Evolutionary conservation across 2,113 vertebrate genomes (phyloP), one percentile per base, ranked within the genome.

Genomic region (Synodontis membranacea): DNA sequence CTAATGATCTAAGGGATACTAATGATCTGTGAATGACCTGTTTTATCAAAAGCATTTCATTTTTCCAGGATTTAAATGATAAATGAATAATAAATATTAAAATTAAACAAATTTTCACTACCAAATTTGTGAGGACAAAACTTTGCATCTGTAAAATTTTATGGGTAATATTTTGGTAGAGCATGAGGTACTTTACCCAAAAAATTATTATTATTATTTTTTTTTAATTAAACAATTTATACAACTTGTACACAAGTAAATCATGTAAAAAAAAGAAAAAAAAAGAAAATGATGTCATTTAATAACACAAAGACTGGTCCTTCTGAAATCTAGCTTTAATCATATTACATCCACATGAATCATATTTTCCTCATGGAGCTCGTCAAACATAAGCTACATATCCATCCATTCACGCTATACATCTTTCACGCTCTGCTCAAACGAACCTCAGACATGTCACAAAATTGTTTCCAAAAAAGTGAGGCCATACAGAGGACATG

Each of bases 261-360:
- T 39, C 5, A 62, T 54, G 8, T 44, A 54, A 42, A 79, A 42
- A n/a, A 52, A 12, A 25, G 79, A 79, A 34, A 31, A 54, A 42
- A 79, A 42, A n/a, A 52, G 21, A 25, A 85, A 79, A 34, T 31
- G 34, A 76, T 44, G 17, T 21, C 52, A 79, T 66, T 2, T 31
- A 85, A 78, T 66, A 86, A 34, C 84, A 66, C 74, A 39, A 50
- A 76, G 19, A 23, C 52, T 34, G 54, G 60, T 87, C 50, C 39
- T 87, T 83, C 52, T 79, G 79, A 85, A 88, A 86, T 88, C 76
- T 86, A 92, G 88, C 82, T 95, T 96, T 95, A 94, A 94, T 95
- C 92, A 92, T 91, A 92, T 92, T 87, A 85, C 84, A 86, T 84
- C 88, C 92, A 94, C 92, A 92, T 90, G 64, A 84, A 79, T 64